phyloP scores from a whole-genome alignment of 2,113 vertebrate genomes.

The Natator depressus region DNA sequence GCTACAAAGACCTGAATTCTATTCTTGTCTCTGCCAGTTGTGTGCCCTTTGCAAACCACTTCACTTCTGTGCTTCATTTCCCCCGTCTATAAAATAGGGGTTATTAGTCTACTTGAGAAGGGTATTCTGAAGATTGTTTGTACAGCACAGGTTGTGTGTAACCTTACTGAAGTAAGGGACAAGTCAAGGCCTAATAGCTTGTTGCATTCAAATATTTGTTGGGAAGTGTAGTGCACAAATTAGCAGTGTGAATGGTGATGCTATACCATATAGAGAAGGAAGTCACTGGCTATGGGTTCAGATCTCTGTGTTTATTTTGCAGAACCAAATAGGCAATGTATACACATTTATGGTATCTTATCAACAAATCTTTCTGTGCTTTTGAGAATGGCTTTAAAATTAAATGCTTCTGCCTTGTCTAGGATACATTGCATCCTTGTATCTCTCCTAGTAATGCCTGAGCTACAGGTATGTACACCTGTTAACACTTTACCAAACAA shows the following conservation, averaged over 20 bases:
- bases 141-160: neutral
- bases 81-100: neutral
- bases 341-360: neutral
- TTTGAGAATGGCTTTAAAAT: neutral
- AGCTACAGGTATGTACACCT: neutral
- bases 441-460: neutral
- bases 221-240: accelerated
- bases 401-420: neutral
- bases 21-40: neutral
- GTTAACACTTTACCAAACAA: conserved; percentile 7
- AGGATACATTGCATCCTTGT: neutral
- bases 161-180: neutral
- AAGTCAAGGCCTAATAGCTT: neutral
- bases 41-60: neutral
- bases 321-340: neutral
- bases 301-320: neutral
- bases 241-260: neutral
- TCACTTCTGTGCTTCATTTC: neutral
- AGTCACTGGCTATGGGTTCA: neutral
- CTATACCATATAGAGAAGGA: neutral
- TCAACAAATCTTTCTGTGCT: neutral
- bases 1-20: neutral
- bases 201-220: neutral
- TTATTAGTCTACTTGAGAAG: neutral
- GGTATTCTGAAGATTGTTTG: neutral